Evolutionary conservation across 2,113 vertebrate species (phyloP).

Genomic region (Silurus asotus): DNA sequence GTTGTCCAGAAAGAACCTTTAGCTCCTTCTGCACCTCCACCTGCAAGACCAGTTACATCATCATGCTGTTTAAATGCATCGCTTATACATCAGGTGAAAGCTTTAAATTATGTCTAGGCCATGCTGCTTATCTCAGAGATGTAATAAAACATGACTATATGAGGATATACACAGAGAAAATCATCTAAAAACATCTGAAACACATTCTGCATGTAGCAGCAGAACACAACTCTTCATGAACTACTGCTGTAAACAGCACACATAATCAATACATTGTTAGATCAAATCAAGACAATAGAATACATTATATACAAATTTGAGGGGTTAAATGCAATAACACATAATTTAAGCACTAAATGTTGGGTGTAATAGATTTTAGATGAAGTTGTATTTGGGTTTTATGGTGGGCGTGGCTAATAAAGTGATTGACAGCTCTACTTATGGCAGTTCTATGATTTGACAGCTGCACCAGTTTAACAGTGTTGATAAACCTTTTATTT

Average conservation of each 20-base stretch:
- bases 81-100: neutral
- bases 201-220: neutral
- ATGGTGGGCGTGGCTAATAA: neutral
- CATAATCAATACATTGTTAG: neutral
- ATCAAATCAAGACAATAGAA: neutral
- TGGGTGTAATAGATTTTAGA: neutral
- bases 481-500: neutral
- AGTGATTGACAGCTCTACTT: neutral
- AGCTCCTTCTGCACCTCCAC: conserved; percentile 83
- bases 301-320: neutral
- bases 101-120: neutral
- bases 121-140: neutral
- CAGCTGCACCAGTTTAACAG: neutral
- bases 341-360: neutral
- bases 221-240: neutral
- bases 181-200: neutral
- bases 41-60: conserved; percentile 63
- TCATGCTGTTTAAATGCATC: neutral
- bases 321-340: neutral
- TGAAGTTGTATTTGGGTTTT: neutral
- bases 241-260: neutral
- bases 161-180: neutral
- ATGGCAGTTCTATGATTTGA: neutral
- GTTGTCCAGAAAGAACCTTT: conserved; percentile 84
- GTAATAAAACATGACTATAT: neutral